Percentiles rank a stretch among this genome's conserved stretches.
Evolutionary conservation across 1,140 invertebrate genomes (phyloP).

Genomic region (Aphidius ervi): DNA sequence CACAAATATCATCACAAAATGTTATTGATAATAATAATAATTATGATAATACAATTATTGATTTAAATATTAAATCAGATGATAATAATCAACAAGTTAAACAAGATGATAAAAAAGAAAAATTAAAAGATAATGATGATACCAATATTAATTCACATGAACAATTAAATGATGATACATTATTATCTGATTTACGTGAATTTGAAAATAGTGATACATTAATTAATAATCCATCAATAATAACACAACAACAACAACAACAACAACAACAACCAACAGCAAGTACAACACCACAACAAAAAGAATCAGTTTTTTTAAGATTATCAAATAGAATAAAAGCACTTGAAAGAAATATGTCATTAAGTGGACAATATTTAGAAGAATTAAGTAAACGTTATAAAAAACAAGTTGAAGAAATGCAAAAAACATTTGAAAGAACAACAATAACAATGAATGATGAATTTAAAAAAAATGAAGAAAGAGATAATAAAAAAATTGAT

Average conservation of each 20-base stretch:
- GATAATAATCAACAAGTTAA: neutral
- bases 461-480: conserved; percentile 64
- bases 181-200: conserved; percentile 53
- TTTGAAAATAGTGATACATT: conserved; percentile 39
- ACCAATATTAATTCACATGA: conserved; percentile 40
- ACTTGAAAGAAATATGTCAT: conserved; percentile 92
- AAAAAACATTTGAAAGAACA: conserved; percentile 78
- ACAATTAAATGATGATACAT: conserved; percentile 46
- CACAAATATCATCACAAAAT: neutral
- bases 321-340: conserved; percentile 93
- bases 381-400: conserved; percentile 92
- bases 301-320: conserved; percentile 93
- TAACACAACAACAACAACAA: conserved; percentile 34
- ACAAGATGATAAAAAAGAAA: conserved; percentile 13
- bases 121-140: conserved; percentile 23
- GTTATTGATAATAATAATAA: conserved; percentile 4
- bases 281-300: conserved; percentile 56
- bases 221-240: conserved; percentile 30
- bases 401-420: conserved; percentile 94
- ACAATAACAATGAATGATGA: conserved; percentile 71
- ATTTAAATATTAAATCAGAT: conserved; percentile 11
- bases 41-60: conserved; percentile 7
- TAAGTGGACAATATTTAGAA: conserved; percentile 92
- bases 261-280: conserved; percentile 49
- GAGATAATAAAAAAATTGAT: conserved; percentile 63